These are phyloP conservation scores for Nemurella pictetii DNA, from an alignment of 2,888 invertebrate genomes.

Conservation along the genomic window DNA sequence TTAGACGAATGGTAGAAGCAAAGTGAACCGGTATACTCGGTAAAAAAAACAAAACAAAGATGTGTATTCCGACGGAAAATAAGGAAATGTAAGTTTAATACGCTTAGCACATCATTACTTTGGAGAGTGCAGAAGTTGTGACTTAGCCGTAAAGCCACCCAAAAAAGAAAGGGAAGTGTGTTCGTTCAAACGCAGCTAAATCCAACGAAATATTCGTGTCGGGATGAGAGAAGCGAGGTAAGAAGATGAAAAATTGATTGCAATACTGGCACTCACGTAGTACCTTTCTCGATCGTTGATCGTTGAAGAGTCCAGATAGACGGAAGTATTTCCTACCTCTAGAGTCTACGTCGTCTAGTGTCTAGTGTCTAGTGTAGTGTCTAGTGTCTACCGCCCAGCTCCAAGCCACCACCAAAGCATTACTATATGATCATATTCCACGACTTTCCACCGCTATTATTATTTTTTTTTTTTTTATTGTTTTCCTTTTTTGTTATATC, in stretches of 20 bases:
- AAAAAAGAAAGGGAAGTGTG: neutral
- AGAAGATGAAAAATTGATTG: neutral
- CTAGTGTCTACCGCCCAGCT: no score
- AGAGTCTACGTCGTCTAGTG: no score
- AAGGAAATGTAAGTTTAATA: neutral
- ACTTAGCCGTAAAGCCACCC: neutral
- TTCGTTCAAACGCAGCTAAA: neutral
- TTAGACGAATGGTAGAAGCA: constrained; percentile 1
- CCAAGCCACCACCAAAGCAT: no score
- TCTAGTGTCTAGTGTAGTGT: no score
- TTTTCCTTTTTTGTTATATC: neutral
- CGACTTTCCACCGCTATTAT: neutral
- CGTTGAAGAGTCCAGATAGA: no score
- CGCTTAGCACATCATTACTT: neutral
- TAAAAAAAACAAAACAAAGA: neutral
- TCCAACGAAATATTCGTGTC: neutral
- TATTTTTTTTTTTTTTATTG: neutral
- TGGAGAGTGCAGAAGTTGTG: neutral
- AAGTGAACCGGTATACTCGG: neutral
- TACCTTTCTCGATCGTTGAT: neutral
- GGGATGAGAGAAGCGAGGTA: neutral
- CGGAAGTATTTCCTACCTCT: no score
- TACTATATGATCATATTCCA: neutral
- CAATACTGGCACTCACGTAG: neutral
- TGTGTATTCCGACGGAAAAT: neutral